phyloP scores from a whole-genome alignment of 1,140 invertebrate genomes.

The Philaenus spumarius region DNA sequence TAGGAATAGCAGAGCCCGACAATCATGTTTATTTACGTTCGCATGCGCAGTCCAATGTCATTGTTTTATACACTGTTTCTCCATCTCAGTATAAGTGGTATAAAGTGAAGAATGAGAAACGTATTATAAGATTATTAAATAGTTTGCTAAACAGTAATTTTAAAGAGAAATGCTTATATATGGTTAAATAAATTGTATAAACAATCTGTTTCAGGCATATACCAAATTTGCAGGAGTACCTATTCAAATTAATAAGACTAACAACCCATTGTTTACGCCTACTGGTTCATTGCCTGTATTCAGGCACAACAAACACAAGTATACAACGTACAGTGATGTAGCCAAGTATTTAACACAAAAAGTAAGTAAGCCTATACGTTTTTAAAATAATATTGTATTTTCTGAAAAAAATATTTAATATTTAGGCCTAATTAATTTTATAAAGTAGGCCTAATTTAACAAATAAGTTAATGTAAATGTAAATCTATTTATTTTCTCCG shows the following conservation, averaged over 20 bases:
- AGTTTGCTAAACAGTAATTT: too few relatives aligned
- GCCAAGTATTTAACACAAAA: slow-evolving; percentile 51
- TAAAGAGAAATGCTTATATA: too few relatives aligned
- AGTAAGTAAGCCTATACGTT: slow-evolving; percentile 20
- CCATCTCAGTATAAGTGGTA: too few relatives aligned
- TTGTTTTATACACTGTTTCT: too few relatives aligned
- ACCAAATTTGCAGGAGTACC: slow-evolving; percentile 64
- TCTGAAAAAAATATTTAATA: not conserved
- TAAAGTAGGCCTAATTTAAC: not conserved
- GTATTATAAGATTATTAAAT: too few relatives aligned
- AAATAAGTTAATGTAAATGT: not conserved
- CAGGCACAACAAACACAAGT: slow-evolving; percentile 46
- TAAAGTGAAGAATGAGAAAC: too few relatives aligned
- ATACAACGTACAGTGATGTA: slow-evolving; percentile 57
- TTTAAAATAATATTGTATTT: not conserved
- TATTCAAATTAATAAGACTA: slow-evolving; percentile 54
- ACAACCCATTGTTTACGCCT: slow-evolving; percentile 61
- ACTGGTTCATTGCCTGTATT: slow-evolving; percentile 63
- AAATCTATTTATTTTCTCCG: too few relatives aligned
- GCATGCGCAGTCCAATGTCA: too few relatives aligned
- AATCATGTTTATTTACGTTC: too few relatives aligned
- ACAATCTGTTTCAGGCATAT: slow-evolving; percentile 51
- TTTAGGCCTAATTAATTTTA: not conserved
- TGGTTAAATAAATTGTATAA: not conserved
- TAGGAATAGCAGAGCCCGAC: too few relatives aligned